phyloP scores from a whole-genome alignment of 2,113 vertebrate genomes.

The Corynorhinus townsendii region DNA sequence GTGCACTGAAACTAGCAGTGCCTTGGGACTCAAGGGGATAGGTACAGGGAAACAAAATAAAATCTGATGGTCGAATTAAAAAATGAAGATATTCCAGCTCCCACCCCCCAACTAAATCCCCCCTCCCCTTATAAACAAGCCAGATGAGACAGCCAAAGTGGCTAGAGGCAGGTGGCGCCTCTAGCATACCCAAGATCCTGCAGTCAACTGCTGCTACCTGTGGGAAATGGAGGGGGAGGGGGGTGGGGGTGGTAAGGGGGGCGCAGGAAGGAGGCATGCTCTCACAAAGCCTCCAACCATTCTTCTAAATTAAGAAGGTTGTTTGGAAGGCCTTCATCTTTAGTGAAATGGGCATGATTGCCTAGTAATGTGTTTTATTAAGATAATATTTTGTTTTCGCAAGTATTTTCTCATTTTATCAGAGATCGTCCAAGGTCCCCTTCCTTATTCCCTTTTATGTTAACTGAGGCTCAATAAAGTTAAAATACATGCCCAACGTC shows the following conservation, averaged over 20 bases:
- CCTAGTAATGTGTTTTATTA: neutral
- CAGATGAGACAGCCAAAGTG: neutral
- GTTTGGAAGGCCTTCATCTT: neutral
- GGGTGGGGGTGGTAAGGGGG: accelerated
- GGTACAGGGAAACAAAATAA: neutral
- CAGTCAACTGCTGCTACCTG: neutral
- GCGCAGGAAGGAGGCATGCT: neutral
- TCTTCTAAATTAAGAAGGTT: neutral
- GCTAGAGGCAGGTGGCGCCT: neutral
- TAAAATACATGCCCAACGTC: neutral
- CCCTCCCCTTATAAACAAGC: no score
- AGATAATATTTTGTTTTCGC: neutral
- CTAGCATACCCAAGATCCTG: no score
- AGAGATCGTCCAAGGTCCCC: neutral
- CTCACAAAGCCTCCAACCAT: neutral
- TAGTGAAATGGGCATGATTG: neutral
- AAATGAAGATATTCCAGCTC: neutral
- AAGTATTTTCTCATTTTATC: neutral
- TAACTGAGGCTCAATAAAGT: neutral
- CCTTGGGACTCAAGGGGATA: neutral
- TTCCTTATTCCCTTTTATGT: neutral
- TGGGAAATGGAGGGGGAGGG: neutral
- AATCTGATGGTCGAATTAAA: neutral
- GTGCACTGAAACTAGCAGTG: neutral
- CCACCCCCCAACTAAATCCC: neutral